Conservation (phyloP, 2,888 invertebrate genomes). For the Mallateleia sp. region DNA sequence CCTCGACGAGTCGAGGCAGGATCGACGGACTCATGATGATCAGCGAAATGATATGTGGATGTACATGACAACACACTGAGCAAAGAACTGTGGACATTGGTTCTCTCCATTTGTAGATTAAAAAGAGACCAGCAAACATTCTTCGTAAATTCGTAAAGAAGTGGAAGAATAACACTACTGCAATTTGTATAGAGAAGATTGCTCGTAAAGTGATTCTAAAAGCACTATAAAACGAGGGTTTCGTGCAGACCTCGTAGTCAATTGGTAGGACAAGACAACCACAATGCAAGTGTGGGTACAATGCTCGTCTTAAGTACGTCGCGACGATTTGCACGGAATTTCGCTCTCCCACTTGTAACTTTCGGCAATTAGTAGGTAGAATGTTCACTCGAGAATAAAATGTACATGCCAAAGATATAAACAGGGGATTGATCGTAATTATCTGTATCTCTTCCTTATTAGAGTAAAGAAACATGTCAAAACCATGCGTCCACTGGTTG, state of each 20-base stretch:
- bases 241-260: slow-evolving; percentile 71
- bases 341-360: slow-evolving; percentile 45
- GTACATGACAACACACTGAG: slow-evolving; percentile 55
- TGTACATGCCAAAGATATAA: slow-evolving; percentile 83
- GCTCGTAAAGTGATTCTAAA: slow-evolving; percentile 68
- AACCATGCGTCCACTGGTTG: slow-evolving; percentile 86
- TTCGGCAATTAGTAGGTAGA: slow-evolving; percentile 71
- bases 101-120: slow-evolving; percentile 44
- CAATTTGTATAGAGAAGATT: slow-evolving; percentile 65
- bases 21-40: slow-evolving; percentile 31
- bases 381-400: slow-evolving; percentile 80
- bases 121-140: slow-evolving; percentile 43
- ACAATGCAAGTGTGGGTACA: slow-evolving; percentile 63
- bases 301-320: slow-evolving; percentile 31
- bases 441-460: slow-evolving; percentile 79
- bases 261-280: slow-evolving; percentile 61
- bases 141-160: slow-evolving; percentile 45
- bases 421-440: slow-evolving; percentile 65
- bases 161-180: slow-evolving; percentile 66
- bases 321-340: slow-evolving; percentile 41
- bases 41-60: slow-evolving; percentile 37
- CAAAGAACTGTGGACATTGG: slow-evolving; percentile 46
- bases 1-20: slow-evolving; percentile 28
- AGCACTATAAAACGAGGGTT: slow-evolving; percentile 69
- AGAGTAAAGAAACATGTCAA: slow-evolving; percentile 82